Base-by-base conservation (phyloP, 2,888 invertebrate genomes). In the Campaea margaritaria region DNA sequence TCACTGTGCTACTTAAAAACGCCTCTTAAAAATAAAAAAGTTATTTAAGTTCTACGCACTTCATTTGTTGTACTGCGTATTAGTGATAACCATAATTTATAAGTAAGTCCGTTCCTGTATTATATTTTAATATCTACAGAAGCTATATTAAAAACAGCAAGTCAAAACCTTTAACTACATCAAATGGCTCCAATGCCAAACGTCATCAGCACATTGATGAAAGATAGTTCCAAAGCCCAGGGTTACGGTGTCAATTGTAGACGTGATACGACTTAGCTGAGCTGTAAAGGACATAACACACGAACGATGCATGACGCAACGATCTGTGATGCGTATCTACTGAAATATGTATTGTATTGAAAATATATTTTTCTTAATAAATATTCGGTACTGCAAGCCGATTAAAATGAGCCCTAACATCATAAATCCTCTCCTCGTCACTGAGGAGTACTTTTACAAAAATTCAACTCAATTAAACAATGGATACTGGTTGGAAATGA, bases 221-320 rank as follows among this genome's bases (percentile, higher is more conserved):
- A 68, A 79, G 82, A 83, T 82, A 81, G 76, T 78, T 73, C 73
- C 78, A 80, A 81, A 81, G 77, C 81, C 75, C 73, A 82, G 75
- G 89, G 89, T 88, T 86, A 89, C 78, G 74, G 76, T 84, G 88
- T 89, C 89, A 90, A 90, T 88, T 89, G 82, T 73, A 65, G 76
- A 73, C 72, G 75, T 76, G 79, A 80, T 72, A 76, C 75, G 82
- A 78, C 79, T 86, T 84, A 84, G 64, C 54, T 49, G 34, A 49
- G 34, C 41, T 46, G 15, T 58, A 39, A 54, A 21, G 50, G 10
- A 14, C 14, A 12, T 9, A 10, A 15, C 48, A 57, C 54, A 62
- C 55, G 43, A 51, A 11, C 27, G 13, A 9, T 8, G 16, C 11
- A 36, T 47, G 14, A 58, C 15, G 51, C 36, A 38, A 53, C 39